Percentiles rank a stretch among this genome's conserved stretches.
Evolutionary conservation across 1,140 invertebrate genomes (phyloP).

Genomic region (Halesus radiatus): DNA sequence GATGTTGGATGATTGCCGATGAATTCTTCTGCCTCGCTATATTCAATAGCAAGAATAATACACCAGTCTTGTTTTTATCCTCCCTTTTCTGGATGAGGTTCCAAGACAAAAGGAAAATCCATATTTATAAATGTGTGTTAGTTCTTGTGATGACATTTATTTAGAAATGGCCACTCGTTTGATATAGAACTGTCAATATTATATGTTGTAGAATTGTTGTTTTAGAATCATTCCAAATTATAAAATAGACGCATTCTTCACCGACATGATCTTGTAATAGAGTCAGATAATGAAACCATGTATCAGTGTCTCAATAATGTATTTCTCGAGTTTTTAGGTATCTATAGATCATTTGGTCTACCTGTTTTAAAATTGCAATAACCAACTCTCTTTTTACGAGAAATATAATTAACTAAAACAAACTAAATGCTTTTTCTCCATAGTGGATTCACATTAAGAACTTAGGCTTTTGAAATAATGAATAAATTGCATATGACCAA

Average conservation of each 20-base stretch:
- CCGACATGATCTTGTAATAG: neutral
- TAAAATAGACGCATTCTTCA: slow-evolving; percentile 5
- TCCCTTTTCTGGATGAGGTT: no score
- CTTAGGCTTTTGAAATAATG: neutral
- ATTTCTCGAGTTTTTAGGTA: neutral
- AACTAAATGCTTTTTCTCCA: slow-evolving; percentile 26
- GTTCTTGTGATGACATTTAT: slow-evolving; percentile 22
- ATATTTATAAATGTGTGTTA: slow-evolving; percentile 31
- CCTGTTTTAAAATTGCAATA: neutral
- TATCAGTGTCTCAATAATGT: neutral
- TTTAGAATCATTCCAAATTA: slow-evolving; percentile 32
- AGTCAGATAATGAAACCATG: neutral
- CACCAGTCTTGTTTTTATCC: no score
- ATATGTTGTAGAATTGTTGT: slow-evolving; percentile 36
- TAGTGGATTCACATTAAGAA: neutral
- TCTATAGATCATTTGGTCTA: neutral
- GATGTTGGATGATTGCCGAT: no score
- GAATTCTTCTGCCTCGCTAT: no score
- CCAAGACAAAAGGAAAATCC: neutral
- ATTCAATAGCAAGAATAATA: no score
- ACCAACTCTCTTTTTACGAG: neutral
- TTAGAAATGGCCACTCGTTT: slow-evolving; percentile 29
- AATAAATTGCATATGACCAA: neutral
- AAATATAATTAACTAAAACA: slow-evolving; percentile 3
- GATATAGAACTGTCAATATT: slow-evolving; percentile 26